Base-by-base conservation (phyloP, 2,113 vertebrate species). In the Psophia crepitans region DNA sequence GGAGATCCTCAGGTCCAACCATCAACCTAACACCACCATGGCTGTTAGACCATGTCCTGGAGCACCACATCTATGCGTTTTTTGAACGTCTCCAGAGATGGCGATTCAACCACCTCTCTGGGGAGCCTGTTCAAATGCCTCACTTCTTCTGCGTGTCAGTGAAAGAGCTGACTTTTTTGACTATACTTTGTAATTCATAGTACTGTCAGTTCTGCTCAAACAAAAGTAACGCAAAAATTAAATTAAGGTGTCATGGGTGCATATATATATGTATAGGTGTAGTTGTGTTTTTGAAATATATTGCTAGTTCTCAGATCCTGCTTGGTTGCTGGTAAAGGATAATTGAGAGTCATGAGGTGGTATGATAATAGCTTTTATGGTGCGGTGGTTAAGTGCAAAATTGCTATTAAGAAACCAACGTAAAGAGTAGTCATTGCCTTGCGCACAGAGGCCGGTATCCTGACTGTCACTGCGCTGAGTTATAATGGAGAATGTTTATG, bases 111-210 rank as follows among this genome's bases (percentile, higher is more conserved):
- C n/a, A n/a, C n/a, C n/a, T n/a, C n/a, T n/a, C n/a, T n/a, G n/a
- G n/a, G n/a, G n/a, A n/a, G n/a, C n/a, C n/a, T n/a, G n/a, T n/a
- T n/a, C n/a, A n/a, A n/a, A n/a, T n/a, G n/a, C n/a, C n/a, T n/a
- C n/a, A n/a, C 26, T 57, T 61, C 9, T 35, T 48, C 33, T 16
- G 17, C 5, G 0, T 10, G 3, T 16, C 7, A 46, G 12, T 16
- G 56, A 37, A 68, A 9, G 28, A 46, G 9, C 1, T 56, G 26
- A 2, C 22, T 32, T 35, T 61, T 41, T 12, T 6, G 20, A 14
- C 35, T 60, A 1, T 33, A 2, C 9, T 18, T 0, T 37, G 18
- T 39, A 32, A 35, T 43, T 80, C 22, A 5, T 64, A 9, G 30
- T 33, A 5, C 8, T 1, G 2, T 37, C 6, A 2, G 6, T 56